Evolutionary conservation across 2,113 vertebrate species (phyloP), one percentile per base, ranked within the genome.

Genomic region (Neotoma lepida): DNA sequence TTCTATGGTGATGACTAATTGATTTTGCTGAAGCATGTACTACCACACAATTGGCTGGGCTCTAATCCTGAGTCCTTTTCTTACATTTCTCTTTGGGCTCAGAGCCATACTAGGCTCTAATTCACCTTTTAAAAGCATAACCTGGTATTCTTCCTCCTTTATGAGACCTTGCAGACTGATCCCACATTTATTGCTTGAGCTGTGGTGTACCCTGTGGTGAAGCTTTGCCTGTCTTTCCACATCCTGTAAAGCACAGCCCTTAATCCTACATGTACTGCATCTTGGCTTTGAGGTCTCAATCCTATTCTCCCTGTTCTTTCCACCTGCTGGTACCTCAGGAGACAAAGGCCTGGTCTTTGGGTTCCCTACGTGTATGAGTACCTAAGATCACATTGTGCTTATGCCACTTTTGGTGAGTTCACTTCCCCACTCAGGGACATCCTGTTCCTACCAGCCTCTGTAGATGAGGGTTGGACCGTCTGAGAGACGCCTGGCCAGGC

Each of bases 401-500:
- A 46, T 15, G 49, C 66, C 24, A 20, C 90, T 74, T 35, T 44
- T 41, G 26, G 82, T 2, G 49, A 90, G 91, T 54, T 91, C 56
- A 64, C 41, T 94, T 95, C 87, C 70, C 35, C 35, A 15, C 33
- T 15, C 12, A 3, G 84, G 80, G 85, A 96, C 90, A 86, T 91
- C 85, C 89, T 90, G 71, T 95, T 93, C 93, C 85, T 61, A 46
- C 0, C 26, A 51, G 66, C 64, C 28, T 24, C 76, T 22, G 4
- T 71, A 82, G 70, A 44, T 35, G 41, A 91, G 73, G 81, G 41
- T 46, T 17, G 41, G 74, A 84, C 41, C 33, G 78, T 24, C 94
- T 68, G 71, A 93, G 35, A 86, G 95, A 96, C 14, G 93, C 95
- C 88, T 33, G 74, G 44, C 49, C 70, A 51, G 90, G 78, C 96